Conservation (phyloP, 2,888 invertebrate genomes). For the Hypena proboscidalis region DNA sequence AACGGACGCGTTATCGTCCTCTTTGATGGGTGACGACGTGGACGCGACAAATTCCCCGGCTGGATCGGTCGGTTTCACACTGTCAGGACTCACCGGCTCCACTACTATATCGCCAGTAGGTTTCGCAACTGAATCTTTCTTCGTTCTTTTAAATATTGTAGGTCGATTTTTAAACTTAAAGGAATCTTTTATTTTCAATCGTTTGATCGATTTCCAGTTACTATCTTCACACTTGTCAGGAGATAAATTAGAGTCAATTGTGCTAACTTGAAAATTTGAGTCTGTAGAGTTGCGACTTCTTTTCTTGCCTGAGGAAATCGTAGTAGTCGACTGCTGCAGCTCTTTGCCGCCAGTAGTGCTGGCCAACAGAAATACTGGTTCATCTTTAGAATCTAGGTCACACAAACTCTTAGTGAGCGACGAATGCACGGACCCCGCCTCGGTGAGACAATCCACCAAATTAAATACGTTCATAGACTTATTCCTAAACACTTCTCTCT, state of each 20-base stretch:
- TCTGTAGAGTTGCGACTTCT: constrained; percentile 81
- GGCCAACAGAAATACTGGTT: constrained; percentile 67
- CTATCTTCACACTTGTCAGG: constrained; percentile 79
- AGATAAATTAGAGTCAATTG: constrained; percentile 68
- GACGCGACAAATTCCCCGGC: constrained; percentile 76
- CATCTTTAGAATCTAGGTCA: constrained; percentile 76
- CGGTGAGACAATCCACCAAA: constrained; percentile 76
- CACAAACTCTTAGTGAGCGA: constrained; percentile 79
- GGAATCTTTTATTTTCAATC: constrained; percentile 81
- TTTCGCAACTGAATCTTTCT: constrained; percentile 74
- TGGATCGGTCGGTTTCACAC: constrained; percentile 74
- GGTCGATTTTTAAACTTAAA: constrained; percentile 82
- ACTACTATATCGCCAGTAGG: constrained; percentile 72
- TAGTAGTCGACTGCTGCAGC: constrained; percentile 75
- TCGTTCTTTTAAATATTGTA: constrained; percentile 76
- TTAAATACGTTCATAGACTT: constrained; percentile 81
- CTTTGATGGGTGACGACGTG: constrained; percentile 78
- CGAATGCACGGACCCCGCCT: constrained; percentile 75
- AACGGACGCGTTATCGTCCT: constrained; percentile 77
- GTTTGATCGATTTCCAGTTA: constrained; percentile 82
- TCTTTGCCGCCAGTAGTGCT: constrained; percentile 67
- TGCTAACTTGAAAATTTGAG: constrained; percentile 75
- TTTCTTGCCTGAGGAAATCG: constrained; percentile 80
- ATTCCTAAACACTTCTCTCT: constrained; percentile 80
- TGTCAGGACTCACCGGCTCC: constrained; percentile 74